Base-by-base conservation (phyloP, 2,888 invertebrate species). In the Netelia inedita region DNA sequence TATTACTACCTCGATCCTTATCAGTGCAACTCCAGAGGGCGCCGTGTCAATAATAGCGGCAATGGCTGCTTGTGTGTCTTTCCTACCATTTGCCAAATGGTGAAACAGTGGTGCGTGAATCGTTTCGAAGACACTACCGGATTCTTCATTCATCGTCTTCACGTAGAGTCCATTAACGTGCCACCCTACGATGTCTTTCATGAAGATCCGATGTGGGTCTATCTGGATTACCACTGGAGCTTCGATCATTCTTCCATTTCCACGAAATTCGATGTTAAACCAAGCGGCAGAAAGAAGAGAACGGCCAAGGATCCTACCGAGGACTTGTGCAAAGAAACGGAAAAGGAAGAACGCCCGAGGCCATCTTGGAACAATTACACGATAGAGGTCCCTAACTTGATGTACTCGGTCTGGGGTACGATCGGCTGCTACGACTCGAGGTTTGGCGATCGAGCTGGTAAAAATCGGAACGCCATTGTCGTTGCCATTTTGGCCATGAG, bases 1-100 rank as follows among this genome's bases (percentile, higher is more conserved):
- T 94, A 92, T 41, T 93, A 93, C 19, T 93, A 92, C 55, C 50
- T 93, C 2, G 93, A 94, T 87, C 93, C 93, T 21, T 94, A 94
- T 82, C 88, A 83, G 0, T 93, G 92, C 65, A 88, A 91, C 43
- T 71, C 53, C 0, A 88, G 82, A 57, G 93, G 93, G 2, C 88
- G 80, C 21, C 90, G 88, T 69, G 87, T 85, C 0, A 65, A 43
- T 0, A 86, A n/a, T n/a, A 82, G 85, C 10, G 92, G 93, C 1
- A 85, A 79, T 6, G 87, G 89, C 19, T 92, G 92, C 55, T 86
- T 94, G 0, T 90, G 90, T 3, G 88, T 93, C 10, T 94, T 92
- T 46, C 79, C 92, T 0, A 87, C 66, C 0, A 73, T 93, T 0
- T 89, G 87, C 55, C 88, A 89, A 8, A 92, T 94, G 93, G 89